Evolutionary conservation across 2,888 invertebrate species (phyloP).

Genomic region (Rapana venosa): DNA sequence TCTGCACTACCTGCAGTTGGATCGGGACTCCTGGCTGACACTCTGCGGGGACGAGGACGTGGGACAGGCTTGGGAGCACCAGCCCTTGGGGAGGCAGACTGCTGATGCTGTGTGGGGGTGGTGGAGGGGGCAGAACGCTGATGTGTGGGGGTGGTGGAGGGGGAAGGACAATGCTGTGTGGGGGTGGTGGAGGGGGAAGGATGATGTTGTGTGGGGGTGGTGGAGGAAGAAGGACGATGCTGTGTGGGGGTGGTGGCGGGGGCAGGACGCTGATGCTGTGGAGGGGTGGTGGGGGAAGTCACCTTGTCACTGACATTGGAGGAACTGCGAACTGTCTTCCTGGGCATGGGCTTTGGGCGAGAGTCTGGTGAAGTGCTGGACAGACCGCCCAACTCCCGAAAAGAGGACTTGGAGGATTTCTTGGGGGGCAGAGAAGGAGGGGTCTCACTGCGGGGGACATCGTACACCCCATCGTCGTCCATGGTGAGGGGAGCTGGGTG

Average conservation of each 20-base stretch:
- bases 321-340: conserved; percentile 2
- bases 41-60: neutral
- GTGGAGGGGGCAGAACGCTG: neutral
- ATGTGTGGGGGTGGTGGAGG: neutral
- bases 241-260: neutral
- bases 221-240: neutral
- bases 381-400: conserved; percentile 22
- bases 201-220: neutral
- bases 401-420: neutral
- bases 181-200: neutral
- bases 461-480: conserved; percentile 30
- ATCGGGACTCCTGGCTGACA: neutral
- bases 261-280: neutral
- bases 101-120: neutral
- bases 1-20: neutral
- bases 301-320: neutral
- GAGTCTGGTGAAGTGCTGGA: conserved; percentile 13
- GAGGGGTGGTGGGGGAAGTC: neutral
- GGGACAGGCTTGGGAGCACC: conserved; percentile 7
- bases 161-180: neutral
- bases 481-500: neutral
- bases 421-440: conserved; percentile 42
- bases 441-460: conserved; percentile 18
- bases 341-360: conserved; percentile 35
- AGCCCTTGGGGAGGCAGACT: neutral